A percentile compares a stretch with the other conserved stretches of the same genome.
Evolutionary conservation across 2,797 vertebrate species (phyloP).

Genomic region (Tragelaphus oryx): DNA sequence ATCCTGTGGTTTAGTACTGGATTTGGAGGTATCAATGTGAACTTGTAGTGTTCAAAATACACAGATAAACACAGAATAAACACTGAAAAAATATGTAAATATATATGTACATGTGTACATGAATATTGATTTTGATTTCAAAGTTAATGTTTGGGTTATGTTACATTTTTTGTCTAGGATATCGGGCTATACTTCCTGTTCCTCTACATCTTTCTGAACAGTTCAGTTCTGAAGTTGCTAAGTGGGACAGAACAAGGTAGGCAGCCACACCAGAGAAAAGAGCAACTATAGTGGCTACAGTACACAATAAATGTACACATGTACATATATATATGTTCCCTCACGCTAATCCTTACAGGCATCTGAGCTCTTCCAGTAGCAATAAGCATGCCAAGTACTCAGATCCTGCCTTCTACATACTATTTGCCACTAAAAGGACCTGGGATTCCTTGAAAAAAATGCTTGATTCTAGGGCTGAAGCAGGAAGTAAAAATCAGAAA

Average conservation of each 20-base stretch:
- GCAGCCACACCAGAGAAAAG: background rate
- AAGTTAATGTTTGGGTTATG: background rate
- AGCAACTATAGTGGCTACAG: background rate
- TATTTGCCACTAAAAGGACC: background rate
- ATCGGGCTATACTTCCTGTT: background rate
- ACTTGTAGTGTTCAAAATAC: background rate
- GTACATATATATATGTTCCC: background rate
- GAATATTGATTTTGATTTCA: background rate
- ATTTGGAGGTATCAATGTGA: background rate
- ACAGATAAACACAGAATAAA: background rate
- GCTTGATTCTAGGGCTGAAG: background rate
- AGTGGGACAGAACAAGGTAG: background rate
- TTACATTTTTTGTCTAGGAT: background rate
- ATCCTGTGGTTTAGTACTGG: background rate
- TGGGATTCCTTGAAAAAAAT: background rate
- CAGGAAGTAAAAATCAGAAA: background rate
- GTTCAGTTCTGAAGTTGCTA: background rate
- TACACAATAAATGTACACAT: too few species aligned
- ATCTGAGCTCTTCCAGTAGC: background rate
- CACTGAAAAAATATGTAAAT: background rate
- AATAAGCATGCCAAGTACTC: background rate
- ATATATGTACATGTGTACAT: background rate
- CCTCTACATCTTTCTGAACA: background rate
- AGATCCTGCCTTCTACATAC: background rate
- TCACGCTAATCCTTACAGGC: background rate